Conservation (phyloP, 2,113 vertebrate species). For the Cepphus grylle region DNA sequence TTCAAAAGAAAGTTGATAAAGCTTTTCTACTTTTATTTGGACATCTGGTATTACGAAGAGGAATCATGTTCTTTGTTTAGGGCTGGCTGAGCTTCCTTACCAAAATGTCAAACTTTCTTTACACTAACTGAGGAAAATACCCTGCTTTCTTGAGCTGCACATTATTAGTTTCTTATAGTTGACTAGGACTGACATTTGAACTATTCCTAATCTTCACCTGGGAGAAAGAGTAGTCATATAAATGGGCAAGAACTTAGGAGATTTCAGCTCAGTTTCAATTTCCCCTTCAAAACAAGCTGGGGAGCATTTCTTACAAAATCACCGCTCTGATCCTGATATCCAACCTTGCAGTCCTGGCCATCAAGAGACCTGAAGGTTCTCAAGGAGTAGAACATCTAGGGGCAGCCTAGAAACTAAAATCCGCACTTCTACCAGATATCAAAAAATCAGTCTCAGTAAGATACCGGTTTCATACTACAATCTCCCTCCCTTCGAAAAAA, state of each 20-base stretch:
- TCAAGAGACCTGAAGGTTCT: not conserved
- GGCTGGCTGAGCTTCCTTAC: not conserved
- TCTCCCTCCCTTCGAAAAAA: not conserved
- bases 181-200: not conserved
- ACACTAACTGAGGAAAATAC: not conserved
- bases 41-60: not conserved
- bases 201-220: not conserved
- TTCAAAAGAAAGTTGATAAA: not conserved
- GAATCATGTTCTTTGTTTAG: not conserved
- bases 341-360: not conserved
- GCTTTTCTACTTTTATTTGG: not conserved
- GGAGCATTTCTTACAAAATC: not conserved
- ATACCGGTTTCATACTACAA: not conserved
- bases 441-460: not conserved
- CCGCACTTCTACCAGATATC: not conserved
- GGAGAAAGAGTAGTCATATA: not conserved
- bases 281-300: not conserved
- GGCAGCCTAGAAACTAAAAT: not conserved
- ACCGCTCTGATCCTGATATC: not conserved
- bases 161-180: not conserved
- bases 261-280: not conserved
- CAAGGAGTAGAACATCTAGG: not conserved
- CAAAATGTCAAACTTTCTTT: not conserved
- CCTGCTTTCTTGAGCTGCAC: not conserved
- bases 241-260: not conserved